Evolutionary conservation across 2,113 vertebrate species (phyloP).

Genomic region (Ptilorrhoa leucosticta): DNA sequence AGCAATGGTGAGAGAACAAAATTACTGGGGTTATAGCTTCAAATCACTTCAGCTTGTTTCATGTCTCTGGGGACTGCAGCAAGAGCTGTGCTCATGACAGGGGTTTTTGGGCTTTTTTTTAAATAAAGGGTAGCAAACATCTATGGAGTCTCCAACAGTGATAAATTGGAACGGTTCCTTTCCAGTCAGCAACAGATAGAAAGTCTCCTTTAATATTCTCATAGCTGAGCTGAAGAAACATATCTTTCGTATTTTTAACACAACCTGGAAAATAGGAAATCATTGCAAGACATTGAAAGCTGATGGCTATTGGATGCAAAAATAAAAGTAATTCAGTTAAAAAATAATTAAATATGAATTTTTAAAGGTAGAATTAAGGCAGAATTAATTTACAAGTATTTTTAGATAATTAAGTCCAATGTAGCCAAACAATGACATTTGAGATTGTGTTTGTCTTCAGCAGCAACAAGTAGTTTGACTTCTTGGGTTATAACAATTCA

Average conservation of each 20-base stretch:
- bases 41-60: neutral
- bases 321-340: neutral
- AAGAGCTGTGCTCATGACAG: neutral
- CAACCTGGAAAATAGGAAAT: neutral
- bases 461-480: neutral
- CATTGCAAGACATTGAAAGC: neutral
- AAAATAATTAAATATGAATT: neutral
- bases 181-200: neutral
- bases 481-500: neutral
- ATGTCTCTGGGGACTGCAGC: neutral
- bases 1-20: neutral
- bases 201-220: neutral
- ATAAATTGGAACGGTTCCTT: neutral
- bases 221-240: neutral
- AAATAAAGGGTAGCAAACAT: neutral
- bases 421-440: neutral
- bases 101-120: neutral
- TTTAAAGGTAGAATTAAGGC: neutral
- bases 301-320: neutral
- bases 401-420: neutral
- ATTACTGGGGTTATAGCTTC: neutral
- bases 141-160: neutral
- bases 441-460: neutral
- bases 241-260: neutral
- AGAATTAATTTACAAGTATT: neutral